phyloP scores from a whole-genome alignment of 2,797 vertebrate species.

The Fratercula arctica region DNA sequence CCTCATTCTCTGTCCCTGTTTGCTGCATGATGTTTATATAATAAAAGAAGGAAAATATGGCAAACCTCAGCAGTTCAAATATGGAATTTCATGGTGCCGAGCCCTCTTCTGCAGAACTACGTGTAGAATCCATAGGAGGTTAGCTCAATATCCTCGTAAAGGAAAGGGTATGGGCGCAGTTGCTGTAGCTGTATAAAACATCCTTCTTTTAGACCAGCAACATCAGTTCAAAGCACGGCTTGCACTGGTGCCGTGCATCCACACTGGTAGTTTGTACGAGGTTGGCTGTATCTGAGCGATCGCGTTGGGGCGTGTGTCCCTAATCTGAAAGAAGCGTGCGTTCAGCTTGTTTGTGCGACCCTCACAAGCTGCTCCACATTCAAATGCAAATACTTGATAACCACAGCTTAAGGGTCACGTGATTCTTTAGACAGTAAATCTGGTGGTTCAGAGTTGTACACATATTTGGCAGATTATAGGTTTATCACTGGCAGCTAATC shows the following conservation, averaged over 20 bases:
- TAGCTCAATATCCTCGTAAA: not conserved
- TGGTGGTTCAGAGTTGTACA: slow-evolving; percentile 36
- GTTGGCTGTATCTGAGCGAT: not conserved
- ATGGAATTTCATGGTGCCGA: not conserved
- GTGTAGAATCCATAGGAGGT: not conserved
- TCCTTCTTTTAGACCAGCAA: not conserved
- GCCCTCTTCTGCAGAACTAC: not conserved
- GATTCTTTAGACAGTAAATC: slow-evolving; percentile 42
- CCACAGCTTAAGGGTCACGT: slow-evolving; percentile 50
- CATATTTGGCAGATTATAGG: slow-evolving; percentile 62
- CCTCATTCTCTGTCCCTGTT: not conserved
- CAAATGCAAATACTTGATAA: slow-evolving; percentile 38
- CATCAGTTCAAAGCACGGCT: not conserved
- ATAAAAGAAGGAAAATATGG: not conserved
- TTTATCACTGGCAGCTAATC: slow-evolving; percentile 52
- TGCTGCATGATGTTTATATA: not conserved
- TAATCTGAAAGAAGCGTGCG: not conserved
- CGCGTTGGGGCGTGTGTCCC: not conserved
- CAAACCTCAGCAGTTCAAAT: not conserved
- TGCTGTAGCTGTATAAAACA: not conserved
- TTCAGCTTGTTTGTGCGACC: not conserved
- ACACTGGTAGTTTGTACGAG: not conserved
- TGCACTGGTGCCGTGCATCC: not conserved
- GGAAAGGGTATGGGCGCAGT: not conserved
- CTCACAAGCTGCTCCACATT: not conserved